Percentiles rank a stretch among this genome's conserved stretches.
These are phyloP conservation scores for Acleris cristana DNA, from an alignment of 2,888 invertebrate species.

Conservation along the genomic window DNA sequence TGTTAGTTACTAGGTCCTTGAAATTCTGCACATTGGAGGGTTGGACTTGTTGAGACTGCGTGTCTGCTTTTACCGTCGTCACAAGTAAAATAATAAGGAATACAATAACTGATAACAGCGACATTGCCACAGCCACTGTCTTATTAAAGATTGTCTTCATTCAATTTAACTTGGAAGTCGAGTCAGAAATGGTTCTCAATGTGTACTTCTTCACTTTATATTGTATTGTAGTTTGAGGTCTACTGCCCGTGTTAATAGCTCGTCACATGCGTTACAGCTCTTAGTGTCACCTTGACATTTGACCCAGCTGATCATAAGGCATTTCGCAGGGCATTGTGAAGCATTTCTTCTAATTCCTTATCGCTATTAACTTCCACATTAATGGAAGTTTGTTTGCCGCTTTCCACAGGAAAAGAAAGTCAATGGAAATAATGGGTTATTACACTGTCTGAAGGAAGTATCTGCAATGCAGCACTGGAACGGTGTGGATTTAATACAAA, in stretches of 20 bases:
- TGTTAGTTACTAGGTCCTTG: slow-evolving; percentile 64
- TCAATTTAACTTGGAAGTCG: slow-evolving; percentile 50
- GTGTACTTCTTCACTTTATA: slow-evolving; percentile 54
- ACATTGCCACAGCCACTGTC: slow-evolving; percentile 61
- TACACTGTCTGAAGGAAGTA: neutral
- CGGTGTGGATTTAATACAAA: no score
- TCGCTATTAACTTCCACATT: slow-evolving; percentile 40
- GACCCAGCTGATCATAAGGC: slow-evolving; percentile 73
- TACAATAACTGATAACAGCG: slow-evolving; percentile 61
- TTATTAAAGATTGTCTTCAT: slow-evolving; percentile 54
- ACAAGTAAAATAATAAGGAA: slow-evolving; percentile 59
- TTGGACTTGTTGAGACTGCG: slow-evolving; percentile 48
- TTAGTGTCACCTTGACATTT: slow-evolving; percentile 72
- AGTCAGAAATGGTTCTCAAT: slow-evolving; percentile 49
- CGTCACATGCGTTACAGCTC: slow-evolving; percentile 50
- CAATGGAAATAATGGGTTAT: neutral
- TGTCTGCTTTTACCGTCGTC: slow-evolving; percentile 58
- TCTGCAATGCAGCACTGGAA: no score
- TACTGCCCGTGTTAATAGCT: slow-evolving; percentile 61
- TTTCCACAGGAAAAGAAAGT: slow-evolving; percentile 33
- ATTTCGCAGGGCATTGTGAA: slow-evolving; percentile 56
- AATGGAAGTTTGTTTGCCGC: slow-evolving; percentile 45
- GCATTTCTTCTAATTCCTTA: slow-evolving; percentile 30
- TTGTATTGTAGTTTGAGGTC: slow-evolving; percentile 56
- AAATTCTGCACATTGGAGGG: slow-evolving; percentile 59